Conservation (phyloP, 2,113 vertebrate genomes). For the Ictalurus furcatus region DNA sequence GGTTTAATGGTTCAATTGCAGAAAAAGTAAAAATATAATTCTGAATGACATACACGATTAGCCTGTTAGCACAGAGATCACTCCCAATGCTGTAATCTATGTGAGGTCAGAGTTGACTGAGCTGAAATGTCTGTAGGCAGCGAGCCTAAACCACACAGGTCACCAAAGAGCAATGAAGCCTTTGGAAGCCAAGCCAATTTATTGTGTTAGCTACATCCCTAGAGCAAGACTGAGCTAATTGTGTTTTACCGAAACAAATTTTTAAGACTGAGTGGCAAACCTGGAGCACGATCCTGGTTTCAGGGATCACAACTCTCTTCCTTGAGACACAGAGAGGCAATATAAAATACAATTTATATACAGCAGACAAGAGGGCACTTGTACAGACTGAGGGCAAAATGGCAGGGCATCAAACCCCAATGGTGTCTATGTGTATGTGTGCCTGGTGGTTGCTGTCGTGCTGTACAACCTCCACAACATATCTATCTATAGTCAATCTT, state of each 20-base stretch:
- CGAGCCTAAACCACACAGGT: constrained; percentile 3
- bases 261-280: neutral
- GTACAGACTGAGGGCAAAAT: neutral
- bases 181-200: neutral
- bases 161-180: neutral
- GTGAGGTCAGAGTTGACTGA: neutral
- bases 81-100: neutral
- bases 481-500: neutral
- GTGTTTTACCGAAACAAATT: neutral
- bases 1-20: neutral
- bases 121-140: neutral
- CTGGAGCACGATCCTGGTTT: neutral
- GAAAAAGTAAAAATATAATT: neutral
- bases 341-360: neutral
- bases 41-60: neutral
- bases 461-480: neutral
- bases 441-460: neutral
- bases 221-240: neutral
- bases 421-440: neutral
- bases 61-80: neutral
- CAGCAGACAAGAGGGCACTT: neutral
- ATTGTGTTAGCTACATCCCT: neutral
- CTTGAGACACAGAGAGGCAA: neutral
- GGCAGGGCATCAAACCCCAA: neutral
- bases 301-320: neutral